These are phyloP conservation scores for Tipula helvola DNA, from an alignment of 2,888 invertebrate species.

Conservation along the genomic window DNA sequence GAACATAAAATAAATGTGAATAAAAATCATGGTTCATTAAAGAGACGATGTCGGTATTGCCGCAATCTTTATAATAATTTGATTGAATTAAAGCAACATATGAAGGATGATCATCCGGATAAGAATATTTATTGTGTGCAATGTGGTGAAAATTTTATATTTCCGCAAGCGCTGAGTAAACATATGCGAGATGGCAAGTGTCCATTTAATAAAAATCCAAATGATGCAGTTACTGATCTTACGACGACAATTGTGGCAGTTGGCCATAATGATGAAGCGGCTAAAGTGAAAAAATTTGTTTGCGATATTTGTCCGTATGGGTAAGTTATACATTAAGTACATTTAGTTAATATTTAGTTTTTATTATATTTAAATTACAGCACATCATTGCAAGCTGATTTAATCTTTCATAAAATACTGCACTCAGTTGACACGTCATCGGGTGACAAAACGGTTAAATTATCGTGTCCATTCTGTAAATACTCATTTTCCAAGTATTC, in stretches of 20 bases:
- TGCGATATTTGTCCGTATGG: slow-evolving; percentile 13
- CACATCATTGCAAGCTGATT: slow-evolving; percentile 54
- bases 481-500: slow-evolving; percentile 52
- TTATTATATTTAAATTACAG: slow-evolving; percentile 8
- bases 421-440: slow-evolving; percentile 36
- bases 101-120: slow-evolving; percentile 46
- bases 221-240: slow-evolving; percentile 10
- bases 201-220: slow-evolving; percentile 18
- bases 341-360: not conserved
- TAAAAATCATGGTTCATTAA: slow-evolving; percentile 34
- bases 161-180: slow-evolving; percentile 60
- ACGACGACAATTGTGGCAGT: slow-evolving; percentile 20
- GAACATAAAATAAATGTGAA: slow-evolving; percentile 50
- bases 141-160: slow-evolving; percentile 55
- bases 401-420: slow-evolving; percentile 58
- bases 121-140: slow-evolving; percentile 53
- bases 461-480: slow-evolving; percentile 54
- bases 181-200: slow-evolving; percentile 54
- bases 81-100: slow-evolving; percentile 47
- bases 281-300: not conserved
- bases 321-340: slow-evolving; percentile 5
- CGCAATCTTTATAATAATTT: slow-evolving; percentile 40
- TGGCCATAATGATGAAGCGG: not conserved
- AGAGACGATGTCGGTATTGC: slow-evolving; percentile 50
- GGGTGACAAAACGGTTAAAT: slow-evolving; percentile 34